Conservation (phyloP, 2,797 vertebrate genomes). For the Channallabes apus region DNA sequence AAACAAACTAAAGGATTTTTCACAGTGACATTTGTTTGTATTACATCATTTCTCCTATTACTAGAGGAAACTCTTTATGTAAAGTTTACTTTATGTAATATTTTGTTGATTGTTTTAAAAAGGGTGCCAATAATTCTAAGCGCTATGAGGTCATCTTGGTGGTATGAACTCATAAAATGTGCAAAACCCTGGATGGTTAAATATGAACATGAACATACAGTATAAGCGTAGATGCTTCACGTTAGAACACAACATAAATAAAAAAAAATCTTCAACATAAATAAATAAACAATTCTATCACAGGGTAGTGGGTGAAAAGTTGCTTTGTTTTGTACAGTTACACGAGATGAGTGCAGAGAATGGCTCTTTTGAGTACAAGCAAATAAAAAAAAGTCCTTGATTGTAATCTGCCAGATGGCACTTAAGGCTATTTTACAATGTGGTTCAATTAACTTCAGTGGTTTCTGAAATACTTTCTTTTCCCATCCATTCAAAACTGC, state of each 20-base stretch:
- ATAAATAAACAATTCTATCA: background rate
- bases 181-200: background rate
- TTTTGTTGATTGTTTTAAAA: background rate
- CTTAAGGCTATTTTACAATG: background rate
- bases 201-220: background rate
- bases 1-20: background rate
- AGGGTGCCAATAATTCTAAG: background rate
- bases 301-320: background rate
- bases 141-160: background rate
- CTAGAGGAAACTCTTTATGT: background rate
- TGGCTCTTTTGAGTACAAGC: background rate
- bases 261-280: background rate
- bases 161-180: no score
- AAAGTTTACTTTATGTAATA: background rate
- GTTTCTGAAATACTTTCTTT: background rate
- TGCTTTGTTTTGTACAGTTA: constrained; percentile 3
- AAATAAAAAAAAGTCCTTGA: background rate
- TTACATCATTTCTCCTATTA: background rate
- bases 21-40: background rate
- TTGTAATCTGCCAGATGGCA: background rate
- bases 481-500: background rate
- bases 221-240: background rate
- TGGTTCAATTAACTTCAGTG: background rate
- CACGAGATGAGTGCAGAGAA: background rate
- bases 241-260: background rate